phyloP scores from a whole-genome alignment of 2,113 vertebrate species.

The Grammomys surdaster region DNA sequence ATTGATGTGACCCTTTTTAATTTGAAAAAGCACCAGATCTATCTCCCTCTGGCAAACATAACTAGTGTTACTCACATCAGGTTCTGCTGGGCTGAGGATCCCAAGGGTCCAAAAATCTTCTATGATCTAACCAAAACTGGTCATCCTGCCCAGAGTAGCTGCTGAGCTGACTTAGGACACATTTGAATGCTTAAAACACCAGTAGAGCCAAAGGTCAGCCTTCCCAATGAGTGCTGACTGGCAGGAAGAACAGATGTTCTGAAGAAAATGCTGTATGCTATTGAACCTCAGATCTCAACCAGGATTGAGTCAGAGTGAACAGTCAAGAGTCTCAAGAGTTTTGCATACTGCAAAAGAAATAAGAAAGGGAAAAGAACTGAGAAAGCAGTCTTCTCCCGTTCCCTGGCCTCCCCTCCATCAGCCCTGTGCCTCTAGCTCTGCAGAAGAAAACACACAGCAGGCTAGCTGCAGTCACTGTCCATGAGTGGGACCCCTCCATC shows the following conservation, averaged over 20 bases:
- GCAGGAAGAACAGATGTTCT: not conserved
- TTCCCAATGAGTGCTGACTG: not conserved
- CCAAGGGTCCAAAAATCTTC: not conserved
- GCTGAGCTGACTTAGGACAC: not conserved
- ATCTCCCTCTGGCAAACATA: not conserved
- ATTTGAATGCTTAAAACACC: constrained; percentile 39
- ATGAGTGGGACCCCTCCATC: no score
- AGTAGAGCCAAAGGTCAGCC: not conserved
- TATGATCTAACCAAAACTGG: not conserved
- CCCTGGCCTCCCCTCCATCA: no score
- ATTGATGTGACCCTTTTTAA: not conserved
- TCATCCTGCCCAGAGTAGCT: not conserved
- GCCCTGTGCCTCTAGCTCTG: no score
- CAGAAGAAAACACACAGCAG: not conserved
- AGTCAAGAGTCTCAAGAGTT: not conserved
- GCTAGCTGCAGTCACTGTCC: not conserved
- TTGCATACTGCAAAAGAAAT: not conserved
- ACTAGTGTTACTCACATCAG: not conserved
- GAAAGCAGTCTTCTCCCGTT: no score
- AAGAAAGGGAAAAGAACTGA: not conserved
- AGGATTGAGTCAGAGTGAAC: not conserved
- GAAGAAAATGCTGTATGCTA: not conserved
- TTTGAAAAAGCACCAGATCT: not conserved
- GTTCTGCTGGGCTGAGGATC: not conserved
- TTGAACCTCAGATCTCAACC: not conserved